A percentile compares a stretch with the other conserved stretches of the same genome.
phyloP scores from a whole-genome alignment of 2,113 vertebrate genomes.

The Glaucomys volans region DNA sequence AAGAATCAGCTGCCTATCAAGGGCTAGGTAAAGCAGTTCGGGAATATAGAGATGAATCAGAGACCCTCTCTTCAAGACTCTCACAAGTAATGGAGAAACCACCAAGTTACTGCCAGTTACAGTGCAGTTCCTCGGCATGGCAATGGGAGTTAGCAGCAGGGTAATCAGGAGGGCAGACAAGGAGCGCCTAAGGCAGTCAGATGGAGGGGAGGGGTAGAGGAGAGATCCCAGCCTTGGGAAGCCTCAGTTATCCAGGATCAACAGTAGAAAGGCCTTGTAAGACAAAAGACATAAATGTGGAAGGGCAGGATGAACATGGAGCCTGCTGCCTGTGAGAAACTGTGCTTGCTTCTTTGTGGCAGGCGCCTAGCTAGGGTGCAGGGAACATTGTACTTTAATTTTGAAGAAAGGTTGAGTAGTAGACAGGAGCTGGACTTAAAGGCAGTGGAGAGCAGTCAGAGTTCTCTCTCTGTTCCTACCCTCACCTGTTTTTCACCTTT shows the following conservation, averaged over 20 bases:
- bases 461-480: neutral
- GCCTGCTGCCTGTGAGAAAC: neutral
- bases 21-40: neutral
- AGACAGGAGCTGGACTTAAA: neutral
- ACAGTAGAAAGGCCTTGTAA: neutral
- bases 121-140: neutral
- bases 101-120: neutral
- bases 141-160: neutral
- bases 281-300: neutral
- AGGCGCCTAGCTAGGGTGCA: neutral
- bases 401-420: neutral
- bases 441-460: neutral
- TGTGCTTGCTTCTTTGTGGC: neutral
- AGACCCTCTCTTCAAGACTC: neutral
- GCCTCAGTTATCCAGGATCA: neutral
- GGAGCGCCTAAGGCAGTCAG: neutral
- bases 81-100: neutral
- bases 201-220: neutral
- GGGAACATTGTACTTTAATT: neutral
- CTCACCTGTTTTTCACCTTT: neutral
- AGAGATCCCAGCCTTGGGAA: neutral
- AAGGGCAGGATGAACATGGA: neutral
- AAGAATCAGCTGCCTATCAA: neutral
- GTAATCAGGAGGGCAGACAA: neutral
- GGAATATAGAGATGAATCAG: neutral